These are phyloP conservation scores for Plectus sambesii DNA, from an alignment of 1,140 invertebrate genomes.

Conservation along the genomic window DNA sequence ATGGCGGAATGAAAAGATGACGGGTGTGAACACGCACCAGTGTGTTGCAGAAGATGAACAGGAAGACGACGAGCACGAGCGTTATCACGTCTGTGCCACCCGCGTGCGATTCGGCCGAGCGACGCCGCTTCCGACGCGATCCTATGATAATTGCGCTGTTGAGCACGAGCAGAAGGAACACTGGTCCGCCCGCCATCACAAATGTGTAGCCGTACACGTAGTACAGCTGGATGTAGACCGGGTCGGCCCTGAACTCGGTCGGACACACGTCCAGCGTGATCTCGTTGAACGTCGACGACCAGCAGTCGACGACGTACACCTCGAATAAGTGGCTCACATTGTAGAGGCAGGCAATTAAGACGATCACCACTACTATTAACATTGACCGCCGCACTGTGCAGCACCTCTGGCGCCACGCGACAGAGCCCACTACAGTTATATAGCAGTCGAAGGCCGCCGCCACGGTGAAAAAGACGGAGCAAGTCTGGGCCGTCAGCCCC, in stretches of 20 bases:
- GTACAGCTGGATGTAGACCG: slow-evolving; percentile 30
- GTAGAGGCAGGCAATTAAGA: slow-evolving; percentile 25
- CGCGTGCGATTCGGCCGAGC: neutral
- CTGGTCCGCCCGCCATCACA: slow-evolving; percentile 35
- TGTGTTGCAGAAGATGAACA: slow-evolving; percentile 37
- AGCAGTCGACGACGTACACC: slow-evolving; percentile 34
- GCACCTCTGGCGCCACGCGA: slow-evolving; percentile 22
- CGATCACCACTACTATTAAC: slow-evolving; percentile 22
- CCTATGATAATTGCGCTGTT: slow-evolving; percentile 29
- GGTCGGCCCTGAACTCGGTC: slow-evolving; percentile 26
- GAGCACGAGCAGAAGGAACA: slow-evolving; percentile 28
- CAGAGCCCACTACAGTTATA: slow-evolving; percentile 23
- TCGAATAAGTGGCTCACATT: slow-evolving; percentile 37
- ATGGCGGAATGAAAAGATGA: neutral
- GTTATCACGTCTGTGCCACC: slow-evolving; percentile 27
- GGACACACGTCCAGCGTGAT: slow-evolving; percentile 34
- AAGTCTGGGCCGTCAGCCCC: slow-evolving; percentile 32
- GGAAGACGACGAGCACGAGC: slow-evolving; percentile 33
- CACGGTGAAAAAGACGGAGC: slow-evolving; percentile 33
- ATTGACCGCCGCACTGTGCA: slow-evolving; percentile 13
- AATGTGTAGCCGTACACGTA: slow-evolving; percentile 37
- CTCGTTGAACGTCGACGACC: slow-evolving; percentile 25
- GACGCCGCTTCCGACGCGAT: slow-evolving; percentile 17
- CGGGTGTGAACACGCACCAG: too few species aligned
- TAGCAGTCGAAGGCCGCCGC: slow-evolving; percentile 32